phyloP scores from a whole-genome alignment of 2,797 vertebrate species.

The Falco concolor region DNA sequence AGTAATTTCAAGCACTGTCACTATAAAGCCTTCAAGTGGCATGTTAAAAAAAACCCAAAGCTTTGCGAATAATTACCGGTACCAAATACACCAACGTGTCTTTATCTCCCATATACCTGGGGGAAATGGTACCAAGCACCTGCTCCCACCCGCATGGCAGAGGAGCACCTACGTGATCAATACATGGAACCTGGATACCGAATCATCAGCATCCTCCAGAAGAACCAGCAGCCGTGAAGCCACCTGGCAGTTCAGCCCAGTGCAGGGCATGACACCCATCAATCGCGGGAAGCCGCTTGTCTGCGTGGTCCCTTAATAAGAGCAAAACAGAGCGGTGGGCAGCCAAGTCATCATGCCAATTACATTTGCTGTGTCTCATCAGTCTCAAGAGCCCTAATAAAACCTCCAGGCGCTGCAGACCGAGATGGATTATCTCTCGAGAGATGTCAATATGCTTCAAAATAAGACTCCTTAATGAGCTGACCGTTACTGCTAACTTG shows the following conservation, averaged over 20 bases:
- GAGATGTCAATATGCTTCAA: neutral
- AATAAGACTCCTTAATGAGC: neutral
- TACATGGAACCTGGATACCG: neutral
- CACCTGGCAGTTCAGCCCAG: neutral
- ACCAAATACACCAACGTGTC: neutral
- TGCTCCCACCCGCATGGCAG: neutral
- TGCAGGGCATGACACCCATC: neutral
- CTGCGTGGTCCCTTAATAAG: neutral
- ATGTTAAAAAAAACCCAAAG: neutral
- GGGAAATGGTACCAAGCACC: neutral
- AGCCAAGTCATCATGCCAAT: neutral
- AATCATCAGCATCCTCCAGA: neutral
- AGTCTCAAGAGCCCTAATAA: neutral
- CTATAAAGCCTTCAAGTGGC: constrained; percentile 1
- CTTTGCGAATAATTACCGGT: neutral
- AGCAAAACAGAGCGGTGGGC: neutral
- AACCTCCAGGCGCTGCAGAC: neutral
- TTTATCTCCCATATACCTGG: neutral
- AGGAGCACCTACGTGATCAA: neutral
- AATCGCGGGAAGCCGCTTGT: accelerated
- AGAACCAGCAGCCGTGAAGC: neutral
- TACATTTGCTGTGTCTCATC: neutral
- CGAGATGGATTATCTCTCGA: neutral
- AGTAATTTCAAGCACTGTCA: neutral
- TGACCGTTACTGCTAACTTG: neutral